Conservation (phyloP, 23 tunicate species). For the Pegea sp. region DNA sequence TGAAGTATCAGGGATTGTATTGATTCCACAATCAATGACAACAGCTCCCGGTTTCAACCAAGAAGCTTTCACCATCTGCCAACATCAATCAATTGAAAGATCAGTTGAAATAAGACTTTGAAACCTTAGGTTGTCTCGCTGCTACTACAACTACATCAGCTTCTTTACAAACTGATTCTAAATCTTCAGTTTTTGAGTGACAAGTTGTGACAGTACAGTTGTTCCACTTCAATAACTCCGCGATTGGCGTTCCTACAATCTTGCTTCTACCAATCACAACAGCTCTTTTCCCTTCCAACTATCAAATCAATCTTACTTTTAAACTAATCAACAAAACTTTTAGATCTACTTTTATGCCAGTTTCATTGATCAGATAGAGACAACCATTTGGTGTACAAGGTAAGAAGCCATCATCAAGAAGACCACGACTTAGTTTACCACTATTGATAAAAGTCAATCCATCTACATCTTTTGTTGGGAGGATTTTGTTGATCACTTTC, state of each 20-base stretch:
- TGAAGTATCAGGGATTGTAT: constrained; percentile 59
- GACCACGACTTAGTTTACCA: constrained; percentile 62
- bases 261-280: constrained; percentile 94
- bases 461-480: constrained; percentile 87
- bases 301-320: background rate
- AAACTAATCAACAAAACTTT: background rate
- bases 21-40: constrained; percentile 95
- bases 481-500: constrained; percentile 32
- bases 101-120: background rate
- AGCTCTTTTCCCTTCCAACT: constrained; percentile 69
- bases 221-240: constrained; percentile 76
- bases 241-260: constrained; percentile 90
- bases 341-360: constrained; percentile 21
- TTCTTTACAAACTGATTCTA: constrained; percentile 15
- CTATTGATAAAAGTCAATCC: constrained; percentile 69
- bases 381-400: constrained; percentile 99
- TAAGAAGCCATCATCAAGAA: constrained; percentile 22
- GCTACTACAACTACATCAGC: constrained; percentile 96
- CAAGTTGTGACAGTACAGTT: constrained; percentile 89
- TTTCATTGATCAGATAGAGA: constrained; percentile 53
- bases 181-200: constrained; percentile 65
- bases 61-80: constrained; percentile 53
- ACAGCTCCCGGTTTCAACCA: constrained; percentile 96
- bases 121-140: constrained; percentile 57
- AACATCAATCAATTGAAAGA: no score